Evolutionary conservation across 2,888 invertebrate species (phyloP).

Genomic region (Ophion slaviceki): DNA sequence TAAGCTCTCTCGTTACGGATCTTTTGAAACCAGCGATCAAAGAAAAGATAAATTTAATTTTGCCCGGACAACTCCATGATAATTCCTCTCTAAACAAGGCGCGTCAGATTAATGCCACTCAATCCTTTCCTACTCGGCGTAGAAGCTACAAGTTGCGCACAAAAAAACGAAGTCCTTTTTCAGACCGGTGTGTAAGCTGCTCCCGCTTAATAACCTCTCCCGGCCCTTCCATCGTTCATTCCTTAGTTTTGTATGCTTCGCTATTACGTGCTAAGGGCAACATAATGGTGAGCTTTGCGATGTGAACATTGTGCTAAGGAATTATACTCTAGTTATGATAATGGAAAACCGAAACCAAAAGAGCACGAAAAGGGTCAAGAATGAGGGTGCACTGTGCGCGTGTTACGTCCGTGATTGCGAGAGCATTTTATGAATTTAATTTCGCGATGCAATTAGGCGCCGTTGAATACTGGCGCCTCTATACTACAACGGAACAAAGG

Average conservation of each 20-base stretch:
- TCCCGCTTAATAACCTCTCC: background rate
- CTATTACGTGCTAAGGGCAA: background rate
- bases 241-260: background rate
- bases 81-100: background rate
- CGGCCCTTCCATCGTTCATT: background rate
- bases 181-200: background rate
- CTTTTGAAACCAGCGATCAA: too few species aligned
- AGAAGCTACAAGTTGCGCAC: background rate
- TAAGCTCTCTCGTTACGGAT: too few species aligned
- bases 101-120: background rate
- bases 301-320: constrained; percentile 28
- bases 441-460: constrained; percentile 58
- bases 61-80: background rate
- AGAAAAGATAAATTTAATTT: background rate
- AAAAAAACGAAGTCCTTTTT: background rate
- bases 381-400: constrained; percentile 24
- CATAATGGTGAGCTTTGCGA: background rate
- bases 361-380: constrained; percentile 9
- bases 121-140: background rate
- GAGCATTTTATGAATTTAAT: constrained; percentile 62
- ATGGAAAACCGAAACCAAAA: constrained; percentile 46
- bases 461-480: constrained; percentile 53
- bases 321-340: constrained; percentile 39
- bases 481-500: constrained; percentile 40
- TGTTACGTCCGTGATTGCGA: constrained; percentile 10